Evolutionary conservation across 2,888 invertebrate species (phyloP), one percentile per base, ranked within the genome.

Genomic region (Cephalotes varians): DNA sequence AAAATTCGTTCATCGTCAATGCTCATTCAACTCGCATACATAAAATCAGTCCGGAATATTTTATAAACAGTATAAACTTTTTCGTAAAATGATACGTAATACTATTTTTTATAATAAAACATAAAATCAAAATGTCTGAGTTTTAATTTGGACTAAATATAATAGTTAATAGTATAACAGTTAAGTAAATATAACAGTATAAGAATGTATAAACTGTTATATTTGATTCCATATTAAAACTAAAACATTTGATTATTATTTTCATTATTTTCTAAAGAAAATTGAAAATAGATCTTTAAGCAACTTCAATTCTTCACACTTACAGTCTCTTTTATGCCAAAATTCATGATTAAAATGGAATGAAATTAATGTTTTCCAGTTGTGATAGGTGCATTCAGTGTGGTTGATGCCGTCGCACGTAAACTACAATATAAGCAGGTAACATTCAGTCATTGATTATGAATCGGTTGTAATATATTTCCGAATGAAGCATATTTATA

Each of bases 401-500:
- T n/a, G n/a, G n/a, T n/a, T n/a, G n/a, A n/a, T 25, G 31, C 37
- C 21, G 31, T 15, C 28, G 72, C 56, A 15, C 44, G 47, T 60
- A 47, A 60, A 73, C 34, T 60, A 31, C 47, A 40, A 47, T 47
- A 47, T 34, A 47, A 82, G 60, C 65, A 74, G 58, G 67, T 49
- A 82, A 77, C 62, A 34, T 82, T 71, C 54, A 71, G 76, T 76
- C 69, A 64, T 67, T n/a, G n/a, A n/a, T n/a, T n/a, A n/a, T 85
- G 85, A 83, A 72, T 65, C 10, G 51, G 34, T 83, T 72, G 80
- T 49, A 12, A 64, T 64, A 82, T 56, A 81, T 81, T 88, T 87
- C 86, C 86, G 87, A 76, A 25, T 80, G 56, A 58, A 58, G 74
- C 81, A 73, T 87, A 69, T 81, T 74, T 76, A 62, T 83, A 85